Evolutionary conservation across 2,797 vertebrate genomes (phyloP).

Genomic region (Sebastes hopkinsi): DNA sequence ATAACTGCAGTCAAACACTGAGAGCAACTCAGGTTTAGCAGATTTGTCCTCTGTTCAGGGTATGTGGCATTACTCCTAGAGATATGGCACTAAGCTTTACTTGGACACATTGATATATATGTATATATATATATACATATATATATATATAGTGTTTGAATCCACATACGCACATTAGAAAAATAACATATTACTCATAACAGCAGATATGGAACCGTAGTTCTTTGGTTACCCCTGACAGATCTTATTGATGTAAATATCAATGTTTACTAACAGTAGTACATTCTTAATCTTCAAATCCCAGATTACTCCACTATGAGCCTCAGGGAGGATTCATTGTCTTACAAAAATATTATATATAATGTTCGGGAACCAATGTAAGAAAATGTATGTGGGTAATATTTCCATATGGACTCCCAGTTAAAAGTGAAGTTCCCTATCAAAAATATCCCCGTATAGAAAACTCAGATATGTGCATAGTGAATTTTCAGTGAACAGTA

Average conservation of each 20-base stretch:
- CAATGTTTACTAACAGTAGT: conserved; percentile 82
- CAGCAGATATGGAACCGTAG: conserved; percentile 85
- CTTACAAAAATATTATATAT: conserved; percentile 84
- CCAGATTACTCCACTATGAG: conserved; percentile 79
- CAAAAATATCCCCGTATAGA: conserved; percentile 70
- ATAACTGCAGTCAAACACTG: conserved; percentile 59
- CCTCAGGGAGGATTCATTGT: conserved; percentile 71
- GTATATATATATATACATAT: no score
- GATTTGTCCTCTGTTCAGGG: conserved; percentile 56
- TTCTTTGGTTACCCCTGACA: conserved; percentile 98
- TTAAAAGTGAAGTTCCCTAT: conserved; percentile 66
- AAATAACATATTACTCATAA: conserved; percentile 70
- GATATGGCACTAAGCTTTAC: conserved; percentile 86
- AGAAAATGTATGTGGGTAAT: conserved; percentile 73
- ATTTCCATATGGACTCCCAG: conserved; percentile 50
- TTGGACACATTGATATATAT: conserved; percentile 61
- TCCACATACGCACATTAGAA: conserved; percentile 70
- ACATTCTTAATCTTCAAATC: conserved; percentile 81
- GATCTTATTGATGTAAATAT: conserved; percentile 77
- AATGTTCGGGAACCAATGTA: conserved; percentile 66
- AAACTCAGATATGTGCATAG: conserved; percentile 83
- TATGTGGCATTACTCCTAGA: conserved; percentile 74
- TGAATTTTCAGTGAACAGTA: conserved; percentile 84
- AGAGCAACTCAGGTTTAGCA: conserved; percentile 66
- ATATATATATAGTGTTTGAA: conserved; percentile 60